These are phyloP conservation scores for Hassar affinis DNA, from an alignment of 2,113 vertebrate species.

Conservation along the genomic window DNA sequence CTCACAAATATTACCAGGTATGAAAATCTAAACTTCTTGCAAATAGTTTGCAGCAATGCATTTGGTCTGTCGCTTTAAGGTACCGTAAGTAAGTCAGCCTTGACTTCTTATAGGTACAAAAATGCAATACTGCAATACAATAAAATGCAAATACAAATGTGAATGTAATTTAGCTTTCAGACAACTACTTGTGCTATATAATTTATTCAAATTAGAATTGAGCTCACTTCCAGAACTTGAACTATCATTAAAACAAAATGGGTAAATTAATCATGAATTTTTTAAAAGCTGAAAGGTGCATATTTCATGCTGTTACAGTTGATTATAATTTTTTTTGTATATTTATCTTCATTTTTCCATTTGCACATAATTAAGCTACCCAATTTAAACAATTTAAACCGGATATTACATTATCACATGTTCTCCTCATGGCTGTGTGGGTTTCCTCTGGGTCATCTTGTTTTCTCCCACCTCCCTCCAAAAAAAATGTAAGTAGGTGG, in stretches of 20 bases:
- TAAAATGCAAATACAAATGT: no score
- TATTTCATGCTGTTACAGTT: neutral
- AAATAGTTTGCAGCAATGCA: neutral
- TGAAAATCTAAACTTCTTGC: neutral
- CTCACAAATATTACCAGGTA: neutral
- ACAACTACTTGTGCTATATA: neutral
- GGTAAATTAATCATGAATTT: neutral
- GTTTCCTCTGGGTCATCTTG: neutral
- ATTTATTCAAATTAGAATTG: neutral
- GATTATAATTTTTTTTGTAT: neutral
- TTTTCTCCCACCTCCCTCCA: neutral
- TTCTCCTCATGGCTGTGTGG: neutral
- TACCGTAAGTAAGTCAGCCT: slow-evolving; percentile 2
- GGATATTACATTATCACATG: neutral
- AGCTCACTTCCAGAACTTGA: neutral
- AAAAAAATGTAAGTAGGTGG: neutral
- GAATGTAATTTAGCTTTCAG: neutral
- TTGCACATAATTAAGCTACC: neutral
- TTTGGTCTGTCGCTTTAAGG: neutral
- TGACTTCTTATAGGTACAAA: neutral
- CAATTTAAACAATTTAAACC: no score
- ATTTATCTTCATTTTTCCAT: neutral
- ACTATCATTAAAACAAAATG: slow-evolving; percentile 13
- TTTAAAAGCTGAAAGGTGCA: slow-evolving; percentile 9
- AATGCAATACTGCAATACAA: no score